phyloP scores from a whole-genome alignment of 2,797 vertebrate species.

The Chelmon rostratus region DNA sequence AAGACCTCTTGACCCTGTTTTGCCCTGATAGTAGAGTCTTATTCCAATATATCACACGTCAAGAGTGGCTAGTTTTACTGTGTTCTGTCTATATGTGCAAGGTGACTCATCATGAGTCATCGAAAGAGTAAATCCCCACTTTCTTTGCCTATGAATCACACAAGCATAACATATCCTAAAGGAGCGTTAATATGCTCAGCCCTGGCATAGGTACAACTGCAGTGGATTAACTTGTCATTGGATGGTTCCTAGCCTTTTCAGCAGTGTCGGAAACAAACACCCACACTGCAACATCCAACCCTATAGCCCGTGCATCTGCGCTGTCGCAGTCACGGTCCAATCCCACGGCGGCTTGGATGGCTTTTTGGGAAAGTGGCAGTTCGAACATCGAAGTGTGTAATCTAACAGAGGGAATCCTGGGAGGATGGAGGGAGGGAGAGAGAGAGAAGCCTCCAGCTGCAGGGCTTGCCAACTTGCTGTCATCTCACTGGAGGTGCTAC shows the following conservation, averaged over 20 bases:
- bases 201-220: slow-evolving; percentile 59
- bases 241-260: slow-evolving; percentile 60
- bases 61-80: slow-evolving; percentile 13
- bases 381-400: slow-evolving; percentile 71
- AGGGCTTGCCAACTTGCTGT: slow-evolving; percentile 82
- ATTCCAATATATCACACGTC: slow-evolving; percentile 3
- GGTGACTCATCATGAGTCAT: slow-evolving; percentile 79
- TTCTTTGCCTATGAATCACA: slow-evolving; percentile 76
- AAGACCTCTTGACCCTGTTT: slow-evolving; percentile 4
- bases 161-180: slow-evolving; percentile 57
- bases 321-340: slow-evolving; percentile 46
- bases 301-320: slow-evolving; percentile 33
- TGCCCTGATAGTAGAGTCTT: slow-evolving; percentile 14
- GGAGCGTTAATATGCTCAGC: slow-evolving; percentile 65
- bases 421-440: slow-evolving; percentile 72
- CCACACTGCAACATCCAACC: slow-evolving; percentile 50
- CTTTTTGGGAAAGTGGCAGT: slow-evolving; percentile 65
- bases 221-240: slow-evolving; percentile 76
- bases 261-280: slow-evolving; percentile 64
- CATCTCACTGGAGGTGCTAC: slow-evolving; percentile 81
- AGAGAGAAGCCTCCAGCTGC: slow-evolving; percentile 77
- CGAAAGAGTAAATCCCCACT: slow-evolving; percentile 70
- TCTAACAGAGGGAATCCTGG: slow-evolving; percentile 81
- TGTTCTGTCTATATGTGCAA: slow-evolving; percentile 54
- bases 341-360: slow-evolving; percentile 45